phyloP scores from a whole-genome alignment of 2,797 vertebrate genomes.

The Sebastes trivittatus region DNA sequence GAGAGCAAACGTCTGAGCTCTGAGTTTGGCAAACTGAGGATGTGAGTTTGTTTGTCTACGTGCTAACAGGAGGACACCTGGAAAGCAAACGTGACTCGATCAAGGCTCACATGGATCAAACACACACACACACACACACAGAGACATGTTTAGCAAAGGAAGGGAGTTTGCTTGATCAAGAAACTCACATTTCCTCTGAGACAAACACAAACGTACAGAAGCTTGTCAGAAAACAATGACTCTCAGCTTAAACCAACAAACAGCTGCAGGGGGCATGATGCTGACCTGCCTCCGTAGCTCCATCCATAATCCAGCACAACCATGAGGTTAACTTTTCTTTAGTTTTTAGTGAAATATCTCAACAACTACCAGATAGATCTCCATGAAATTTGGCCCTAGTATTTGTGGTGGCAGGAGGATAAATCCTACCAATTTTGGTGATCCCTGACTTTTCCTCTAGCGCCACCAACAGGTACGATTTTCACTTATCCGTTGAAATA shows the following conservation, averaged over 20 bases:
- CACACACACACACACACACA: neutral
- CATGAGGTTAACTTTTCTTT: too few species aligned
- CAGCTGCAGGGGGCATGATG: slow-evolving; percentile 36
- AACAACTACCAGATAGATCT: too few species aligned
- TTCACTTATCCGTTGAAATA: too few species aligned
- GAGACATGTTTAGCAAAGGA: slow-evolving; percentile 13
- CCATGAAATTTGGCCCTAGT: too few species aligned
- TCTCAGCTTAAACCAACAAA: slow-evolving; percentile 52
- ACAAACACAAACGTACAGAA: neutral
- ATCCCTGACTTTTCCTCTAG: too few species aligned
- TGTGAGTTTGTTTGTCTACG: slow-evolving; percentile 33
- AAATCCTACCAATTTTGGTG: too few species aligned
- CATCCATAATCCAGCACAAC: too few species aligned
- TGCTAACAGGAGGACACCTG: slow-evolving; percentile 21
- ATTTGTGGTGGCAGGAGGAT: too few species aligned
- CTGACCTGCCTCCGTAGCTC: neutral
- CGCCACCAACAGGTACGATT: too few species aligned
- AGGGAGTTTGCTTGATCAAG: slow-evolving; percentile 47
- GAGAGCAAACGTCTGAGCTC: neutral
- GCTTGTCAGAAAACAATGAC: slow-evolving; percentile 28
- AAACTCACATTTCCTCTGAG: neutral
- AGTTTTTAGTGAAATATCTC: too few species aligned
- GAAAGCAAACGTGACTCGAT: slow-evolving; percentile 23
- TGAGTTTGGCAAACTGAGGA: neutral
- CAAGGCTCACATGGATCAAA: slow-evolving; percentile 21